phyloP scores from a whole-genome alignment of 2,797 vertebrate species.

The Discoglossus pictus region DNA sequence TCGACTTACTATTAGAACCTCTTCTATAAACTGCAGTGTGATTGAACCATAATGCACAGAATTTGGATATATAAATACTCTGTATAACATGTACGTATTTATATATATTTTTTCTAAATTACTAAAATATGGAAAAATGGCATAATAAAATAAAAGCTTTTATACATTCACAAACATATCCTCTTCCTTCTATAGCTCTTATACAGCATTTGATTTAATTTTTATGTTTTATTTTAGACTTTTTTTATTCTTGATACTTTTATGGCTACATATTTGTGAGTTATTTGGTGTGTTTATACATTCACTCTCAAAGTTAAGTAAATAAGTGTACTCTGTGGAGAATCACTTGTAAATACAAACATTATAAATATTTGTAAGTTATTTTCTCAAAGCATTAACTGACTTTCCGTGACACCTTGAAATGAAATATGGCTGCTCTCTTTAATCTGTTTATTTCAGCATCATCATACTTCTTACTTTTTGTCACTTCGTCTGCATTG shows the following conservation, averaged over 20 bases:
- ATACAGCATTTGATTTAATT: slow-evolving; percentile 27
- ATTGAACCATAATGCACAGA: neutral
- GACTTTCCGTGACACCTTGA: slow-evolving; percentile 23
- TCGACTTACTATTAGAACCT: slow-evolving; percentile 4
- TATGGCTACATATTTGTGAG: slow-evolving; percentile 35
- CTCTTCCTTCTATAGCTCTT: slow-evolving; percentile 37
- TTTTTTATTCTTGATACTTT: slow-evolving; percentile 27
- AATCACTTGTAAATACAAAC: slow-evolving; percentile 42
- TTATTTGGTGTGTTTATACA: slow-evolving; percentile 44
- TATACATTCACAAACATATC: slow-evolving; percentile 42
- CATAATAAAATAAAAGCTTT: slow-evolving; percentile 46
- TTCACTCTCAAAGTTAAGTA: slow-evolving; percentile 36
- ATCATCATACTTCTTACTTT: slow-evolving; percentile 43
- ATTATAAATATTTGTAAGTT: slow-evolving; percentile 48
- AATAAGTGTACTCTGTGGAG: slow-evolving; percentile 43
- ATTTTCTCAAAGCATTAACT: slow-evolving; percentile 40
- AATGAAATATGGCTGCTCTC: slow-evolving; percentile 36
- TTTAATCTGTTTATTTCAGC: slow-evolving; percentile 36
- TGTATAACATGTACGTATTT: slow-evolving; percentile 14
- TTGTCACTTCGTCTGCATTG: slow-evolving; percentile 38
- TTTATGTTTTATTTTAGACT: slow-evolving; percentile 16
- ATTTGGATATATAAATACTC: neutral
- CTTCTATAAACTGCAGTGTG: slow-evolving; percentile 1
- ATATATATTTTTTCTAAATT: slow-evolving; percentile 17
- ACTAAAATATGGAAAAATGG: slow-evolving; percentile 31